Conservation (phyloP, 2,888 invertebrate genomes). For the Proisotoma minuta region DNA sequence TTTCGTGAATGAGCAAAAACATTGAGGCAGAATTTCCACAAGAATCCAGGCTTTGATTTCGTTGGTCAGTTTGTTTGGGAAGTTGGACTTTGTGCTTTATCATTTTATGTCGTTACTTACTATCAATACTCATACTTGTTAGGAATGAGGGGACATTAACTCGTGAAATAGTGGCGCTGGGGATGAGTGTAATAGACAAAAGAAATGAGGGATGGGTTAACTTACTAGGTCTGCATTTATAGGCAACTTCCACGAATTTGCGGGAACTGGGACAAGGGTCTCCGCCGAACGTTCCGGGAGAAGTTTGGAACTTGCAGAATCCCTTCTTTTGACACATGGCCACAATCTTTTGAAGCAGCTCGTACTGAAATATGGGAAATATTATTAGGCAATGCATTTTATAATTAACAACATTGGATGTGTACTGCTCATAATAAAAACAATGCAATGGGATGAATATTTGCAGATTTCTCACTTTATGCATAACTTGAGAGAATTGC, state of each 20-base stretch:
- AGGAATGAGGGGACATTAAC: neutral
- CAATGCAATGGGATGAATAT: neutral
- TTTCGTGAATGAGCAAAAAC: neutral
- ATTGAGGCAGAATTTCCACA: neutral
- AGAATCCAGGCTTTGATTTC: neutral
- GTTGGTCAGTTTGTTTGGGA: neutral
- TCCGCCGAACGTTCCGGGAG: slow-evolving; percentile 78
- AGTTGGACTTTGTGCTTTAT: too few relatives aligned
- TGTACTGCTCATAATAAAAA: too few relatives aligned
- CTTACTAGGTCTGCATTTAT: slow-evolving; percentile 96
- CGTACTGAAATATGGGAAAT: slow-evolving; percentile 59
- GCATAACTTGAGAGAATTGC: neutral
- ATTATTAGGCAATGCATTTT: too few relatives aligned
- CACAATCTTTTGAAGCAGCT: slow-evolving; percentile 87
- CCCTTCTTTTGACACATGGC: slow-evolving; percentile 90
- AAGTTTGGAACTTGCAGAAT: slow-evolving; percentile 84
- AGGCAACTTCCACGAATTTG: slow-evolving; percentile 92
- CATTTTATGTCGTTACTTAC: too few relatives aligned
- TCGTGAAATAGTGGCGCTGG: neutral
- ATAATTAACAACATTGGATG: too few relatives aligned
- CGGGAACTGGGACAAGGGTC: slow-evolving; percentile 89
- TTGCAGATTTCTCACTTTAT: slow-evolving; percentile 2
- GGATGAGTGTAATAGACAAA: slow-evolving; percentile 6
- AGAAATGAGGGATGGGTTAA: neutral
- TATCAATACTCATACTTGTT: neutral